Percentiles rank a stretch among this genome's conserved stretches.
phyloP scores from a whole-genome alignment of 2,888 invertebrate species.

The Cheilosia scutellata region DNA sequence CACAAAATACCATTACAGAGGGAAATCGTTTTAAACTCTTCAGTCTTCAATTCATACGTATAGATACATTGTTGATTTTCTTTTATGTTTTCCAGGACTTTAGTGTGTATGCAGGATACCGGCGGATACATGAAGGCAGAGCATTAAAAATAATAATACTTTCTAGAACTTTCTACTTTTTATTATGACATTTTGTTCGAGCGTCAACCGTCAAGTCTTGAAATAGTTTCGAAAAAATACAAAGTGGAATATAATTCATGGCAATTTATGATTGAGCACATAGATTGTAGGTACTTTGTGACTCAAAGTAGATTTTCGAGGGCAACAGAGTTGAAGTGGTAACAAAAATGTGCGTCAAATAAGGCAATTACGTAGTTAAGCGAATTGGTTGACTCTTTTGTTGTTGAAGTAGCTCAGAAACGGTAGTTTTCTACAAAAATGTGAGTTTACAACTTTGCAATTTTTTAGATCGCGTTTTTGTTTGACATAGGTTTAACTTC shows the following conservation, averaged over 20 bases:
- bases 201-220: too few relatives aligned
- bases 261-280: neutral
- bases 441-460: too few relatives aligned
- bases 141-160: neutral
- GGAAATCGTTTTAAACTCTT: constrained; percentile 5
- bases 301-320: neutral
- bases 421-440: too few relatives aligned
- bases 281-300: constrained; percentile 6
- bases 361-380: too few relatives aligned
- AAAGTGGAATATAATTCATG: constrained; percentile 7
- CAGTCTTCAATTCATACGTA: neutral
- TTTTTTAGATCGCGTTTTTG: too few relatives aligned
- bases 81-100: neutral
- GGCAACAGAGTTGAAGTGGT: neutral
- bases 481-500: too few relatives aligned
- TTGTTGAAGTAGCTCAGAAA: too few relatives aligned
- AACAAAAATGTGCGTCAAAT: neutral
- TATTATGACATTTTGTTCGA: neutral
- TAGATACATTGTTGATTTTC: constrained; percentile 6
- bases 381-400: too few relatives aligned
- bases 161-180: neutral
- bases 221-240: neutral
- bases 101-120: neutral
- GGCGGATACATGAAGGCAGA: neutral
- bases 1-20: neutral